A percentile compares a stretch with the other conserved stretches of the same genome.
Evolutionary conservation across 2,797 vertebrate species (phyloP).

Genomic region (Neostethus bicornis): DNA sequence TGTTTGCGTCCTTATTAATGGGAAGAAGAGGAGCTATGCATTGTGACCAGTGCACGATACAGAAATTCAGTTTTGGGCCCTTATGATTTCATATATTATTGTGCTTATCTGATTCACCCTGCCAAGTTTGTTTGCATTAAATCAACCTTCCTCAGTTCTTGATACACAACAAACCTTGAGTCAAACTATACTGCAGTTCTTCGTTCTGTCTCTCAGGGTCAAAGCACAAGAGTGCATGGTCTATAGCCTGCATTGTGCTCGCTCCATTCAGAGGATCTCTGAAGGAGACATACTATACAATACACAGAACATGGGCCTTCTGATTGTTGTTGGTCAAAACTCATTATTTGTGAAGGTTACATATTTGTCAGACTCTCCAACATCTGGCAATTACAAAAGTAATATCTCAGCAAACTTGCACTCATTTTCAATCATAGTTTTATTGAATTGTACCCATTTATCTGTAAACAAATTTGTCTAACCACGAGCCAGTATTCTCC

Average conservation of each 20-base stretch:
- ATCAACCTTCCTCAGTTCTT: not conserved
- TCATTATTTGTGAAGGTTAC: not conserved
- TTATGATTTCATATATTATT: not conserved
- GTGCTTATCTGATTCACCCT: not conserved
- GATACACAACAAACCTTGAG: not conserved
- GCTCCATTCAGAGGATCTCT: conserved; percentile 1
- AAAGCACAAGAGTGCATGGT: not conserved
- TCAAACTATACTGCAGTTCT: not conserved
- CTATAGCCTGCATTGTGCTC: conserved; percentile 2
- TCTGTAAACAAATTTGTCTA: conserved; percentile 17
- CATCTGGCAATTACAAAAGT: not conserved
- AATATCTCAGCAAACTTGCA: not conserved
- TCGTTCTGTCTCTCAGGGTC: not conserved
- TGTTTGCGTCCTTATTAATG: too few species aligned
- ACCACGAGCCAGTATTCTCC: conserved; percentile 21
- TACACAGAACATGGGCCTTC: not conserved
- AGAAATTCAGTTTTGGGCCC: too few species aligned
- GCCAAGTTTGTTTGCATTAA: not conserved
- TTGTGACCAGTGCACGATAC: not conserved
- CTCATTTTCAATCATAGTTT: not conserved
- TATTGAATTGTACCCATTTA: conserved; percentile 14
- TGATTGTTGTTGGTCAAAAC: not conserved
- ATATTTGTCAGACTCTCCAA: conserved; percentile 4
- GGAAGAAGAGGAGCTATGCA: not conserved
- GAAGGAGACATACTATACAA: not conserved